Conservation (phyloP, 2,888 invertebrate genomes). For the Nephrotoma appendiculata region DNA sequence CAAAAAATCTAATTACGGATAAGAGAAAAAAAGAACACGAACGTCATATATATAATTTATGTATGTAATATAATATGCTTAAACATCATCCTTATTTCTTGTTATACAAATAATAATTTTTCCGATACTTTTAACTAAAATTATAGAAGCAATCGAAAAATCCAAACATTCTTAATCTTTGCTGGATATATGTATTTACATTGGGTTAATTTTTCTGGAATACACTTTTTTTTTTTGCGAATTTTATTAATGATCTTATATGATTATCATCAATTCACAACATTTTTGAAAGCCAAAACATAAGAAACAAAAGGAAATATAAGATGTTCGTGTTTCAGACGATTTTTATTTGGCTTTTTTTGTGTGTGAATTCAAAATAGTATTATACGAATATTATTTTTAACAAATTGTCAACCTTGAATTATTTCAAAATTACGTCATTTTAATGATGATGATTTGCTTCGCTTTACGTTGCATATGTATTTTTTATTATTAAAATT, state of each 20-base stretch:
- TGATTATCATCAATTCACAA: background rate
- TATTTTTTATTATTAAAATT: background rate
- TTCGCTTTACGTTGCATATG: background rate
- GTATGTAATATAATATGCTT: too few species aligned
- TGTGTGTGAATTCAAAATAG: background rate
- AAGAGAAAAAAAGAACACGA: too few species aligned
- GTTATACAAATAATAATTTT: background rate
- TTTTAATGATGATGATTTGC: conserved; percentile 1
- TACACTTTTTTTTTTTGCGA: background rate
- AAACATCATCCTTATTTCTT: too few species aligned
- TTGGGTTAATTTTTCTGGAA: background rate
- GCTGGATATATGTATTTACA: background rate
- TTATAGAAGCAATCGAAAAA: background rate
- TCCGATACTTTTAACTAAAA: background rate
- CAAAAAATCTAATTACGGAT: too few species aligned
- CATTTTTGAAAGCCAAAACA: background rate
- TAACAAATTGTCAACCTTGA: conserved; percentile 2
- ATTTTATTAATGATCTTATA: background rate
- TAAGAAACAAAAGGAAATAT: background rate
- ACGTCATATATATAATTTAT: too few species aligned
- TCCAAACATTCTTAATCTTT: background rate
- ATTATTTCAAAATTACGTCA: conserved; percentile 2
- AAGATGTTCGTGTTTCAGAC: background rate
- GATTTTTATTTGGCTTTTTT: background rate
- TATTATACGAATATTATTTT: background rate